phyloP scores from a whole-genome alignment of 2,797 vertebrate genomes.

The Pantherophis vulpinus region DNA sequence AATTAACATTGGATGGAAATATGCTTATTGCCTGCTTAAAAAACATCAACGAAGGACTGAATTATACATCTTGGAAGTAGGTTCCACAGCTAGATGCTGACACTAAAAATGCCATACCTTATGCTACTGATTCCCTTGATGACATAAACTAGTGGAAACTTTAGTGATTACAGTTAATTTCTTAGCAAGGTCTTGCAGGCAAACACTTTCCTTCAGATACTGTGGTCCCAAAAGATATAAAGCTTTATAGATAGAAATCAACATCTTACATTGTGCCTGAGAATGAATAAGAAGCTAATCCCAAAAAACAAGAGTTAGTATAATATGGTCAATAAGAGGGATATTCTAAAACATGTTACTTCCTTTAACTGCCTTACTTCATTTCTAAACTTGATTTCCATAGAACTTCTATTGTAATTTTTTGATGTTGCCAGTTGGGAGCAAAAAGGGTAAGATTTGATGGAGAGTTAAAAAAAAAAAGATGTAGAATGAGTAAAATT shows the following conservation, averaged over 20 bases:
- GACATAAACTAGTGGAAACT: not conserved
- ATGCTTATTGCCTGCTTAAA: not conserved
- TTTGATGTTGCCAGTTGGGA: not conserved
- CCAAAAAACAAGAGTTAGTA: too few relatives aligned
- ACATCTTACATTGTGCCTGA: too few relatives aligned
- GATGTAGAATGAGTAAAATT: not conserved
- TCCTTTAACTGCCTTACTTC: not conserved
- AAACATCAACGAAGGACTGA: not conserved
- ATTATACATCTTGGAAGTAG: not conserved
- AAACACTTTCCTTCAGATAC: not conserved
- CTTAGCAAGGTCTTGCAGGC: not conserved
- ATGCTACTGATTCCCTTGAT: not conserved
- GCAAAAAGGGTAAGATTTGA: not conserved
- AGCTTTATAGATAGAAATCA: not conserved
- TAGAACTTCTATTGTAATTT: not conserved
- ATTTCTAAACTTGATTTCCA: not conserved
- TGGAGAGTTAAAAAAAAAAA: not conserved
- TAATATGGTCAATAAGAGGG: not conserved
- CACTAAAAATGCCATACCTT: not conserved
- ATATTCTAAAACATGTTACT: not conserved
- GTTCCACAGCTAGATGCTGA: not conserved
- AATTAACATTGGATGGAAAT: not conserved
- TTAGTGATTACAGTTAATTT: not conserved
- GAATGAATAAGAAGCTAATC: not conserved
- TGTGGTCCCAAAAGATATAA: not conserved